Percentiles rank a stretch among this genome's conserved stretches.
phyloP scores from a whole-genome alignment of 2,113 vertebrate species.

The Ciconia maguari region DNA sequence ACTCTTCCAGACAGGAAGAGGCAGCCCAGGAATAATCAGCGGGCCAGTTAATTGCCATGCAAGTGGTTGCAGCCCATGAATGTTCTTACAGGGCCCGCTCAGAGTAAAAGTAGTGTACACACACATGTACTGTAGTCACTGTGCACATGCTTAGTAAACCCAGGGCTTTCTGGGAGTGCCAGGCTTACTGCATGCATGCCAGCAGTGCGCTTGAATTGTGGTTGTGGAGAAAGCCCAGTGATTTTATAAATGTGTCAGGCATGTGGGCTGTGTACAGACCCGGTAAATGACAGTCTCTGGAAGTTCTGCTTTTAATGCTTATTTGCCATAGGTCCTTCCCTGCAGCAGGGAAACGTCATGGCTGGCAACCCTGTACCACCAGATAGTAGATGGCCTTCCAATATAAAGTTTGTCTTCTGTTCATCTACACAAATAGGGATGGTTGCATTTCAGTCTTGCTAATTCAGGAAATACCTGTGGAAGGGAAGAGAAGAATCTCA shows the following conservation, averaged over 20 bases:
- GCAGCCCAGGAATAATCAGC: neutral
- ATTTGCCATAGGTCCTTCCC: neutral
- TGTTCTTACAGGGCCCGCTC: neutral
- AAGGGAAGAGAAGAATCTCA: neutral
- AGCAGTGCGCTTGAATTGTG: neutral
- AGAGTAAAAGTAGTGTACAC: neutral
- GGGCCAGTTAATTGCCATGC: neutral
- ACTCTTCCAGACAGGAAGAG: neutral
- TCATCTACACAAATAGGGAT: neutral
- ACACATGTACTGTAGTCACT: neutral
- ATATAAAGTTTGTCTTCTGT: neutral
- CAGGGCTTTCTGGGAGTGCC: neutral
- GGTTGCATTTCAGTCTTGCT: neutral
- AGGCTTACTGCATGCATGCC: neutral
- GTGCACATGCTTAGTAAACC: neutral
- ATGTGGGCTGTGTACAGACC: neutral
- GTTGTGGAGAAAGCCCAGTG: neutral
- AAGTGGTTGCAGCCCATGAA: neutral
- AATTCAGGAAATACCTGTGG: neutral
- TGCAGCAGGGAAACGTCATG: neutral
- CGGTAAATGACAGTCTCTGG: neutral
- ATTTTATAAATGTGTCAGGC: neutral
- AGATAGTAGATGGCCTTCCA: neutral
- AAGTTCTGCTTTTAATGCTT: neutral
- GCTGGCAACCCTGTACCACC: accelerated